Percentiles rank a stretch among this genome's conserved stretches.
Conservation (phyloP, 2,888 invertebrate species). For the Siphonodentalium dalli region DNA sequence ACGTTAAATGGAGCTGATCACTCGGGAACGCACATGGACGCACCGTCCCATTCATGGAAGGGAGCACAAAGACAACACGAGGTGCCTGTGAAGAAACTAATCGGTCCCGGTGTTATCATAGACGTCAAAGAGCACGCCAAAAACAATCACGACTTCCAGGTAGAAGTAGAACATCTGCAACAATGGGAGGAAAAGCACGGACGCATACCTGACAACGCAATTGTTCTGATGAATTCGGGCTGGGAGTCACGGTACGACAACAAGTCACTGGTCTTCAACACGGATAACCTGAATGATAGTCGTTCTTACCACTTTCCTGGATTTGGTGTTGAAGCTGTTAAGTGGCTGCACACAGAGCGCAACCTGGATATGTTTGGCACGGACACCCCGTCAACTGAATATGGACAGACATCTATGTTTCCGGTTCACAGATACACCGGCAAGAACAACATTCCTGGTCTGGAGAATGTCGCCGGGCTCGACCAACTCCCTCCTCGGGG, state of each 20-base stretch:
- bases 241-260: conserved; percentile 24
- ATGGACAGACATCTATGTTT: conserved; percentile 57
- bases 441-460: conserved; percentile 19
- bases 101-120: conserved; percentile 60
- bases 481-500: conserved; percentile 20
- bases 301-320: conserved; percentile 26
- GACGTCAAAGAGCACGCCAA: conserved; percentile 39
- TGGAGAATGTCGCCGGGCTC: conserved; percentile 27
- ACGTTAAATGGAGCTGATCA: no score
- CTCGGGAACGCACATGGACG: conserved; percentile 73
- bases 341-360: conserved; percentile 69
- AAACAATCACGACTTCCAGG: conserved; percentile 36
- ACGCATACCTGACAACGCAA: conserved; percentile 22
- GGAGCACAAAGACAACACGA: conserved; percentile 68
- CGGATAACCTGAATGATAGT: conserved; percentile 7
- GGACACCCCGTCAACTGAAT: conserved; percentile 73
- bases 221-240: conserved; percentile 28
- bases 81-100: conserved; percentile 66
- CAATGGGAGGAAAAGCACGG: conserved; percentile 64
- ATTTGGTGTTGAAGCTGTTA: conserved; percentile 69
- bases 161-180: conserved; percentile 59
- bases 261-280: conserved; percentile 17
- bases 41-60: conserved; percentile 70
- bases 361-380: conserved; percentile 71
- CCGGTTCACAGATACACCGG: conserved; percentile 22